Evolutionary conservation across 2,797 vertebrate genomes (phyloP).

Genomic region (Premnoplex brunnescens): DNA sequence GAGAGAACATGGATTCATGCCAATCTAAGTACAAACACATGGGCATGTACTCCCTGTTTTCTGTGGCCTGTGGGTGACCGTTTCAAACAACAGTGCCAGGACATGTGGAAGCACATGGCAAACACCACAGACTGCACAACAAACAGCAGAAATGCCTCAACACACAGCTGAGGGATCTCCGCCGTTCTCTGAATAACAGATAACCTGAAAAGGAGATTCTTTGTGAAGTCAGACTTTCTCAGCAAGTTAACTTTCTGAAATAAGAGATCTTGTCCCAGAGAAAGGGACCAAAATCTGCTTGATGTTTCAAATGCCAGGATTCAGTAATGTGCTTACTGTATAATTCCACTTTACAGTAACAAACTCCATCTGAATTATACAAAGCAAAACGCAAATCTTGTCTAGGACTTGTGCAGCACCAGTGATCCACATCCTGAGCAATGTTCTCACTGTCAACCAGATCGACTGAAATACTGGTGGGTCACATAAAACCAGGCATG

Average conservation of each 20-base stretch:
- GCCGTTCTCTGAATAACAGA: neutral
- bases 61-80: neutral
- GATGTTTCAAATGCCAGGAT: neutral
- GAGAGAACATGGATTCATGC: neutral
- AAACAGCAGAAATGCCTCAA: neutral
- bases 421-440: neutral
- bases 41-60: rapidly evolving
- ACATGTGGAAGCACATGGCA: neutral
- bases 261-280: neutral
- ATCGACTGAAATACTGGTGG: neutral
- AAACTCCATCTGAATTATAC: neutral
- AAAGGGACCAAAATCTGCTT: neutral
- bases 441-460: neutral
- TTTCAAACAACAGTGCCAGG: neutral
- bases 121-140: neutral
- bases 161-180: neutral
- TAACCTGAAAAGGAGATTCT: neutral
- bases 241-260: neutral
- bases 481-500: neutral
- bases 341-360: neutral
- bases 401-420: neutral
- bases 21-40: rapidly evolving
- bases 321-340: neutral
- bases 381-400: neutral
- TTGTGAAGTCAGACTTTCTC: neutral